These are phyloP conservation scores for Morone saxatilis DNA, from an alignment of 2,113 vertebrate species.

Conservation along the genomic window DNA sequence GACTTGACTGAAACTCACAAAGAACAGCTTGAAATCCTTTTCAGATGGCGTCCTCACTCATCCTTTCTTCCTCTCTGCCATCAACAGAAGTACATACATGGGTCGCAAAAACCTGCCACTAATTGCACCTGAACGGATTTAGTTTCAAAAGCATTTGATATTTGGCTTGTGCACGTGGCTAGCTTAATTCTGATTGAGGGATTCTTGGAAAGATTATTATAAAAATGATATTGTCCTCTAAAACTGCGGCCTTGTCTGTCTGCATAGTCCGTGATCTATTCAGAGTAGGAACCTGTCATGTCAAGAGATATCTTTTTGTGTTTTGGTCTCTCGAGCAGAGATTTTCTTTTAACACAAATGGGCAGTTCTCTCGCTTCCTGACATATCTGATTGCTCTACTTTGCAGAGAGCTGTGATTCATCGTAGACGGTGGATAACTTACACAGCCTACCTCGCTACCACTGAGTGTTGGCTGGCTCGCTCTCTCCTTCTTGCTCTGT, in stretches of 20 bases:
- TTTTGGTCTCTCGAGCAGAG: constrained; percentile 53
- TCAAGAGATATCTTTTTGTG: constrained; percentile 43
- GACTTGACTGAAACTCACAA: constrained; percentile 8
- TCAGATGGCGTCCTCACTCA: background rate
- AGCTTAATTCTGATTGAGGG: background rate
- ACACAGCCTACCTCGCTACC: constrained; percentile 62
- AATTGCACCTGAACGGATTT: background rate
- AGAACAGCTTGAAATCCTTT: constrained; percentile 9
- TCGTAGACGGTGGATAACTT: constrained; percentile 68
- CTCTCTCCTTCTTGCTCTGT: constrained; percentile 21
- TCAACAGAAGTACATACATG: background rate
- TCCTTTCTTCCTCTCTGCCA: background rate
- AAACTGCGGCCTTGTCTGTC: constrained; percentile 20
- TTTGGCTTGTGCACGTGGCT: background rate
- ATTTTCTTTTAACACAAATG: constrained; percentile 69
- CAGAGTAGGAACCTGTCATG: constrained; percentile 49
- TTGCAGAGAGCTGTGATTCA: constrained; percentile 81
- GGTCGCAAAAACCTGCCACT: background rate
- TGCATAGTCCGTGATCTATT: constrained; percentile 18
- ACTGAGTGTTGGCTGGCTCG: constrained; percentile 21
- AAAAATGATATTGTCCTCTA: constrained; percentile 1
- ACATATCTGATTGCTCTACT: constrained; percentile 79
- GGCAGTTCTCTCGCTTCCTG: constrained; percentile 72
- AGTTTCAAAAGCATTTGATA: background rate
- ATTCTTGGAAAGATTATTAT: constrained; percentile 7